Base-by-base conservation (phyloP, 2,797 vertebrate species). In the Toxotes lorentzi region DNA sequence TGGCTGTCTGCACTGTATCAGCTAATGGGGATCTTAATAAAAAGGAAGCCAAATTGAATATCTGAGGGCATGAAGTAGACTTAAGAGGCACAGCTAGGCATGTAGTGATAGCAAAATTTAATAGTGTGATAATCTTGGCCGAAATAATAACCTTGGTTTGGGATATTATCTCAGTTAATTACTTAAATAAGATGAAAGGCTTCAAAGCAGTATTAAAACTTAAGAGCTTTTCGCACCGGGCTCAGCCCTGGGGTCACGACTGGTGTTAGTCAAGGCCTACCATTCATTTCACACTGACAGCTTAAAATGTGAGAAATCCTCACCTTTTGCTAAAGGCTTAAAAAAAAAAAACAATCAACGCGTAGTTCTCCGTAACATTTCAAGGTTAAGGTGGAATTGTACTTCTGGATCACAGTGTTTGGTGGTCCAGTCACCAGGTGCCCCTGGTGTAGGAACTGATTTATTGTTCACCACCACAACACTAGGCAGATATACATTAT, bases 21-120 rank as follows among this genome's bases (percentile, higher is more conserved):
- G 83, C 90, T 91, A 87, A 91, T 91, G 72, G 84, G 86, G 85
- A 93, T 91, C 92, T 92, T 88, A 88, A 88, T 91, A 84, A 91
- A 89, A 86, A 82, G 63, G 66, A 84, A 82, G 79, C 77, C 81
- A 91, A 92, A 93, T 92, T 90, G 89, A 92, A 93, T 91, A 89
- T 91, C 66, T 78, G 77, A 81, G 78, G 71, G 75, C 63, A 76
- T 69, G 60, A 75, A 88, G 82, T 40, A 79, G 84, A 82, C 70
- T 70, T 79, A 73, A 75, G 86, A 81, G 70, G 82, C 79, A 69
- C 64, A 75, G 85, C 79, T n/a, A 70, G 83, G 48, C 78, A 41
- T 71, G 78, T n/a, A 70, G 69, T 76, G 71, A 88, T 88, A 82
- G 83, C 80, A 57, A 45, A 68, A 67, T 83, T 51, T 82, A 78